Evolutionary conservation across 2,888 invertebrate genomes (phyloP).

Genomic region (Ectemnius continuus): DNA sequence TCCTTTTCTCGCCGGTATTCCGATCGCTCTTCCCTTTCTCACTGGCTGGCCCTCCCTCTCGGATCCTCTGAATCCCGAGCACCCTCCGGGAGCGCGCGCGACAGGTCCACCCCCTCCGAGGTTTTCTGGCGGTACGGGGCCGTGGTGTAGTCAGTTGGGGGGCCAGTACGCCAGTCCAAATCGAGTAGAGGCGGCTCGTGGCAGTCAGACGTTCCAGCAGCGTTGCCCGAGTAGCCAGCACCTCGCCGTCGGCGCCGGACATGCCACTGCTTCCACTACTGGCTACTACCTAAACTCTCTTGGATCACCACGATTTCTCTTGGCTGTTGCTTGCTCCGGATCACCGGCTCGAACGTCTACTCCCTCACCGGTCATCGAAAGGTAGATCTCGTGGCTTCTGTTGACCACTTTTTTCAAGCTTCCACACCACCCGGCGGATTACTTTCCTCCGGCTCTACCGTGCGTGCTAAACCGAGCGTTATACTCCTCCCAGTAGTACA

Average conservation of each 20-base stretch:
- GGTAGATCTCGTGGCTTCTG: too few species aligned
- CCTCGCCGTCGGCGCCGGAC: background rate
- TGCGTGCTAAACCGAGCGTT: background rate
- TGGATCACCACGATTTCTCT: too few species aligned
- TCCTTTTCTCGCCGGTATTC: constrained; percentile 5
- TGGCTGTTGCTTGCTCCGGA: too few species aligned
- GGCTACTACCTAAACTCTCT: too few species aligned
- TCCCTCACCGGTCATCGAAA: background rate
- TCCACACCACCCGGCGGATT: too few species aligned
- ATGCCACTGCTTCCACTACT: too few species aligned
- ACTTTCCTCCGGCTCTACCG: too few species aligned
- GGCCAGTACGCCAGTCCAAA: constrained; percentile 40
- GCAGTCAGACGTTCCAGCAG: background rate
- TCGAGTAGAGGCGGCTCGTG: constrained; percentile 15
- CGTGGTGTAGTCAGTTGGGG: constrained; percentile 51
- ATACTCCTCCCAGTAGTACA: constrained; percentile 20
- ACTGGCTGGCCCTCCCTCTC: constrained; percentile 8
- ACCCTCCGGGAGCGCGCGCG: constrained; percentile 76
- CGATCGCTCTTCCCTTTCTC: constrained; percentile 11
- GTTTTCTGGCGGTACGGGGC: constrained; percentile 63
- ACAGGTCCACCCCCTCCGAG: constrained; percentile 74
- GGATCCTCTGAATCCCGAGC: constrained; percentile 11
- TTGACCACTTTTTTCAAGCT: too few species aligned
- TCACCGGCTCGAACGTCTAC: too few species aligned
- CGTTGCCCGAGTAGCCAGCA: background rate